phyloP scores from a whole-genome alignment of 2,113 vertebrate genomes.

The Trogon surrucura region DNA sequence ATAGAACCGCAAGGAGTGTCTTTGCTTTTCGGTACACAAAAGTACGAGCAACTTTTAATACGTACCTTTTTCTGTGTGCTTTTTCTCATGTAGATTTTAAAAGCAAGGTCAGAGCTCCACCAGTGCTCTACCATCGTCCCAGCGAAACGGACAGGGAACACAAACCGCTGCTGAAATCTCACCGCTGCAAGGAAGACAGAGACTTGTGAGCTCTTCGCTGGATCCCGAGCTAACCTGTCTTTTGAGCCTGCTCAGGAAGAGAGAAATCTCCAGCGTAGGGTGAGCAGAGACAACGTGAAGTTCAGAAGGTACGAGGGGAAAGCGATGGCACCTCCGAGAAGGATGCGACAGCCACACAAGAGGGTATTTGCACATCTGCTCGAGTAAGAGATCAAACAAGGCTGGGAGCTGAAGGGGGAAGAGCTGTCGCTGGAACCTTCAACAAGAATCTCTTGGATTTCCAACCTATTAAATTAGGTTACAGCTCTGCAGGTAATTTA shows the following conservation, averaged over 20 bases:
- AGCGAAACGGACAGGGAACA: conserved; percentile 85
- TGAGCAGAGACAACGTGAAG: background rate
- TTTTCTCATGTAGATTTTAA: conserved; percentile 86
- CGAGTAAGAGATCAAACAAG: background rate
- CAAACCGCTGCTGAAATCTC: conserved; percentile 84
- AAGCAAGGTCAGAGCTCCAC: conserved; percentile 85
- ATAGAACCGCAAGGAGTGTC: background rate
- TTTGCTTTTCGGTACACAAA: background rate
- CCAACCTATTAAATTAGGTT: background rate
- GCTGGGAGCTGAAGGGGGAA: background rate
- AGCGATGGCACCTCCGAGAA: background rate
- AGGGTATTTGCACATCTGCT: background rate
- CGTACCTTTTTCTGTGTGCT: conserved; percentile 88
- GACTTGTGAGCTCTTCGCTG: background rate
- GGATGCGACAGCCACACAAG: background rate
- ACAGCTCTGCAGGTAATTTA: background rate
- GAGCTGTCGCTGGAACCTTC: background rate
- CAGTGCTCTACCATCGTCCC: conserved; percentile 80
- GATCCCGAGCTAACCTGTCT: background rate
- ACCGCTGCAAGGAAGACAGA: conserved; percentile 79
- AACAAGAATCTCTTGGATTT: background rate
- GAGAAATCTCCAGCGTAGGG: background rate
- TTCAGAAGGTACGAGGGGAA: background rate
- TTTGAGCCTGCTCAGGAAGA: background rate
- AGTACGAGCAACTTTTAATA: background rate